phyloP scores from a whole-genome alignment of 2,797 vertebrate species.

The Siniperca obscura region DNA sequence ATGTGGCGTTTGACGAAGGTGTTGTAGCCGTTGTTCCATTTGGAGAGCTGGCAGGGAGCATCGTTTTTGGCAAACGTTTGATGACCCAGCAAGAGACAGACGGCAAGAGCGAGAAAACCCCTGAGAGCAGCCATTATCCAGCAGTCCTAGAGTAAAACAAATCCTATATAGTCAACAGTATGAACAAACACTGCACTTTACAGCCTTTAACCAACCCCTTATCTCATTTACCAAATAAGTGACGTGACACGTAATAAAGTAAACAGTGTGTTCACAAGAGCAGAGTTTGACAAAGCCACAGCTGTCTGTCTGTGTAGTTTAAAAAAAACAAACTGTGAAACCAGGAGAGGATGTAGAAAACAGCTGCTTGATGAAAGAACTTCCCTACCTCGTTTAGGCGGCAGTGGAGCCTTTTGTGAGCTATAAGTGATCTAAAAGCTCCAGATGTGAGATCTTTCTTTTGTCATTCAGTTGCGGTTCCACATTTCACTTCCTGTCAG shows the following conservation, averaged over 20 bases:
- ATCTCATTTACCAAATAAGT: neutral
- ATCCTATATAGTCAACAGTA: neutral
- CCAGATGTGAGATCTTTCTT: conserved; percentile 14
- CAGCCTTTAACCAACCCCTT: neutral
- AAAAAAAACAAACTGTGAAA: conserved; percentile 4
- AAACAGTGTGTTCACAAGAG: neutral
- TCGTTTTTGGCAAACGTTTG: conserved; percentile 62
- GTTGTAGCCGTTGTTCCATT: conserved; percentile 70
- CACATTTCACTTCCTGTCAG: conserved; percentile 38
- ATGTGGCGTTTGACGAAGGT: conserved; percentile 80
- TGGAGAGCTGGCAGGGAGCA: conserved; percentile 78
- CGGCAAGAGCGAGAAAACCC: conserved; percentile 30
- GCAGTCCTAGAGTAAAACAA: conserved; percentile 33
- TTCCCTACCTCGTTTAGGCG: conserved; percentile 58
- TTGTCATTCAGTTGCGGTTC: neutral
- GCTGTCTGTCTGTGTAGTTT: neutral
- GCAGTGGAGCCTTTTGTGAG: neutral
- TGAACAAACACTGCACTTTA: neutral
- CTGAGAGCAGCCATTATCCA: conserved; percentile 60
- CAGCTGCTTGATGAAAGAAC: conserved; percentile 26
- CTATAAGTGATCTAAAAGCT: neutral
- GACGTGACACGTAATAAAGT: neutral
- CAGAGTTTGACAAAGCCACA: conserved; percentile 3
- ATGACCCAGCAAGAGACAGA: conserved; percentile 53
- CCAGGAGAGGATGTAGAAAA: conserved; percentile 1